Evolutionary conservation across 2,888 invertebrate species (phyloP), one percentile per base, ranked within the genome.

Genomic region (Limnephilus auricula): DNA sequence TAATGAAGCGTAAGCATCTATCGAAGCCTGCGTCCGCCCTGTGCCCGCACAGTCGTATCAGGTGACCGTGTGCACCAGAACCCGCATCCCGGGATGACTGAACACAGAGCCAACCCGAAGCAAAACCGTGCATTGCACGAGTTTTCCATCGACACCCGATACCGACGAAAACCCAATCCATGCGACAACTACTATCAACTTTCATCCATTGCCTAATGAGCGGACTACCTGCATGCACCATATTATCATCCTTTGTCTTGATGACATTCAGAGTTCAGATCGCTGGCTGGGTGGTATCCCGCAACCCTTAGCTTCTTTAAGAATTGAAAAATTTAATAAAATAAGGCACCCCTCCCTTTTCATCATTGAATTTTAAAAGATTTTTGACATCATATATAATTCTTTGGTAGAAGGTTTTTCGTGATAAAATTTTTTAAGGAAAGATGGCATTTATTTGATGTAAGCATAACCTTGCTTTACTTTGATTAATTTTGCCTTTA

Each of bases 171-270:
- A 31, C 30, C 80, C 80, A 80, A 89, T 89, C 82, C 78, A 37
- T 32, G 83, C 83, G 90, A 84, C 90, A 50, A 80, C 89, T 91
- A 91, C 65, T 88, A 91, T 91, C 89, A 79, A 83, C 89, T 91
- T 91, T 89, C 91, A 91, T 37, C 79, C 31, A 32, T 45, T 30
- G 79, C 89, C 84, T 91, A 91, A 91, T 91, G 89, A 89, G 91
- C 91, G 91, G n/a, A 91, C 89, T 84, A 83, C 91, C 91, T 89
- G 89, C 79, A 15, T 32, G 2, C 18, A 30, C 34, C 15, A 79
- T 31, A 12, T 50, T 50, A 50, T 15, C 13, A 50, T 65, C 85
- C 89, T 84, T 78, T 89, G 91, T 91, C 84, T 84, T 34, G 83
- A 2, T 50, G 25, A 6, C 18, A 65, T 65, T 65, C 9, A 9